phyloP scores from a whole-genome alignment of 2,113 vertebrate genomes.

The Odobenus rosmarus region DNA sequence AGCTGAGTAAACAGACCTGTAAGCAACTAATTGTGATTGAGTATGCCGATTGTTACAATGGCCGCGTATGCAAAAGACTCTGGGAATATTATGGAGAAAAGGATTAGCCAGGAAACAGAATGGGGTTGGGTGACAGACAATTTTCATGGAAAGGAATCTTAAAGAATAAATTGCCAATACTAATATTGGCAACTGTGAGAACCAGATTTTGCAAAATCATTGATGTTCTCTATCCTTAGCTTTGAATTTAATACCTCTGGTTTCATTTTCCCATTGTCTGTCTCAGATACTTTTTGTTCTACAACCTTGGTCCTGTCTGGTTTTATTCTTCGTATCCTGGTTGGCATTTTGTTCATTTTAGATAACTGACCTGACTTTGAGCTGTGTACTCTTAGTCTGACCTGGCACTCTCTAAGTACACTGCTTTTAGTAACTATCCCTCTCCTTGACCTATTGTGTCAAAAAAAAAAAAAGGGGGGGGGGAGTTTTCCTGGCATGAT shows the following conservation, averaged over 20 bases:
- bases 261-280: background rate
- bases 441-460: background rate
- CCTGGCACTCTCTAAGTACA: background rate
- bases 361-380: background rate
- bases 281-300: background rate
- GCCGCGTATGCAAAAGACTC: background rate
- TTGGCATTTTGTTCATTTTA: background rate
- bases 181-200: constrained; percentile 1
- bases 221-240: background rate
- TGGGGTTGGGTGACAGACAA: background rate
- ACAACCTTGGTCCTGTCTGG: background rate
- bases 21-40: background rate
- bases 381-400: background rate
- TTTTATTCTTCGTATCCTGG: constrained; percentile 39
- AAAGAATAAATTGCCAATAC: background rate
- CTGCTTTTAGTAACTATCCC: background rate
- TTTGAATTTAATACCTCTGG: constrained; percentile 33
- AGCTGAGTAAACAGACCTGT: background rate
- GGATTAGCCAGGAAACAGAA: background rate
- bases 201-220: background rate
- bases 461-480: background rate
- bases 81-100: background rate
- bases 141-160: constrained; percentile 19
- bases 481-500: background rate
- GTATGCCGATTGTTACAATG: background rate